phyloP scores from a whole-genome alignment of 53 echinoderm and acorn worm genomes.

The Apostichopus leukothele region DNA sequence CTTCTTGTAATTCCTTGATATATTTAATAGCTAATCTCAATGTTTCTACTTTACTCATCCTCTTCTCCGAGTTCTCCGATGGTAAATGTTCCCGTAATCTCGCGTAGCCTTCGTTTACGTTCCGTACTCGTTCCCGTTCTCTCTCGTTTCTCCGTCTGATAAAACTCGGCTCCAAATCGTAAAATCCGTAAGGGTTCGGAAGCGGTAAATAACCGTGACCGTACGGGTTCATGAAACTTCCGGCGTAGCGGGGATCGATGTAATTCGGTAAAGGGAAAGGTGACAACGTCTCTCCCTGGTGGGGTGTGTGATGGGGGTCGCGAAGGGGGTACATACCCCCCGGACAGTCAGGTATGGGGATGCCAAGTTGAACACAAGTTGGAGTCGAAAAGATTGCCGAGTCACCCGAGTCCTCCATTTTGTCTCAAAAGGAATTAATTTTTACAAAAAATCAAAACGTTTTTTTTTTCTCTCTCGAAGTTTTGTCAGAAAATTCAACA shows the following conservation, averaged over 20 bases:
- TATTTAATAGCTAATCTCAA: constrained; percentile 85
- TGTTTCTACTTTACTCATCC: constrained; percentile 96
- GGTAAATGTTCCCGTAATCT: constrained; percentile 92
- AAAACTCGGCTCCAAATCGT: constrained; percentile 97
- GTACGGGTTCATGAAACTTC: constrained; percentile 92
- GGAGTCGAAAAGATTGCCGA: constrained; percentile 95
- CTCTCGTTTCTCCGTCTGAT: constrained; percentile 95
- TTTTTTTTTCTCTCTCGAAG: no score
- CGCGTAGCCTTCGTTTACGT: constrained; percentile 96
- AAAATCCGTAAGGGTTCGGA: constrained; percentile 94
- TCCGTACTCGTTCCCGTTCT: constrained; percentile 91
- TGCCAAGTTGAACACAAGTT: constrained; percentile 95
- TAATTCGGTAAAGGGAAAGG: constrained; percentile 76
- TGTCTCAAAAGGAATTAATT: not conserved
- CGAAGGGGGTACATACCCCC: constrained; percentile 85
- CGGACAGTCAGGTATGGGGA: constrained; percentile 92
- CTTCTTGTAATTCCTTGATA: constrained; percentile 92
- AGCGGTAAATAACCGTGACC: constrained; percentile 88
- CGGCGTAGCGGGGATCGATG: constrained; percentile 84
- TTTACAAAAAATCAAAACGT: no score
- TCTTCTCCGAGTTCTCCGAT: constrained; percentile 90
- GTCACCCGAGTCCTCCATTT: constrained; percentile 70
- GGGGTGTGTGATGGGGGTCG: constrained; percentile 65
- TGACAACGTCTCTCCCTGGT: constrained; percentile 31
- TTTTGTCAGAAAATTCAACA: no score